phyloP scores from a whole-genome alignment of 2,797 vertebrate genomes.

The Ptychobarbus kaznakovi region DNA sequence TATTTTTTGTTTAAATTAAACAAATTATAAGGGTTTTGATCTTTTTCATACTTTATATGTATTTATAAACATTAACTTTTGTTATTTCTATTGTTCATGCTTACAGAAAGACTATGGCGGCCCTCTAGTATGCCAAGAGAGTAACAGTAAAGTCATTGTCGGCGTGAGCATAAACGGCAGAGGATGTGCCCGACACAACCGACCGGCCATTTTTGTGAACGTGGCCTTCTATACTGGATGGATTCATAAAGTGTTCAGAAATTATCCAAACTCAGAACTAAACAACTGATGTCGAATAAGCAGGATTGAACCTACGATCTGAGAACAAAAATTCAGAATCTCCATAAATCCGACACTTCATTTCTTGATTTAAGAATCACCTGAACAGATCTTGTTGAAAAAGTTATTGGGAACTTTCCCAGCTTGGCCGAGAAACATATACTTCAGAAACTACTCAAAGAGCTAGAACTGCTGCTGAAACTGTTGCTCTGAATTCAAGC shows the following conservation, averaged over 20 bases:
- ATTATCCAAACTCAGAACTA: conserved; percentile 67
- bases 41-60: background rate
- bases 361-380: conserved; percentile 22
- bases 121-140: conserved; percentile 93
- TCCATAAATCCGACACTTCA: background rate
- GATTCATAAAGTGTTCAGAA: conserved; percentile 93
- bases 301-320: conserved; percentile 13
- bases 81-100: conserved; percentile 33
- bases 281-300: conserved; percentile 49
- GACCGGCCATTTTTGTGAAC: conserved; percentile 94
- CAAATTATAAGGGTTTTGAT: background rate
- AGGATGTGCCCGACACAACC: conserved; percentile 91
- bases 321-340: conserved; percentile 2
- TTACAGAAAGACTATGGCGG: conserved; percentile 94
- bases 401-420: conserved; percentile 33
- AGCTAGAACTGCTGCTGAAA: conserved; percentile 12
- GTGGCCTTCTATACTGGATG: conserved; percentile 94
- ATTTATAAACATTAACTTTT: background rate
- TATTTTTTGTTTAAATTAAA: background rate
- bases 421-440: conserved; percentile 34
- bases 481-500: conserved; percentile 36
- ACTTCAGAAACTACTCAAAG: conserved; percentile 23
- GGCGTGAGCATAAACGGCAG: conserved; percentile 95
- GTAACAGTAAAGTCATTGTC: conserved; percentile 88
- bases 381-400: background rate